These are phyloP conservation scores for Planococcus citri DNA, from an alignment of 1,140 invertebrate species.

Conservation along the genomic window DNA sequence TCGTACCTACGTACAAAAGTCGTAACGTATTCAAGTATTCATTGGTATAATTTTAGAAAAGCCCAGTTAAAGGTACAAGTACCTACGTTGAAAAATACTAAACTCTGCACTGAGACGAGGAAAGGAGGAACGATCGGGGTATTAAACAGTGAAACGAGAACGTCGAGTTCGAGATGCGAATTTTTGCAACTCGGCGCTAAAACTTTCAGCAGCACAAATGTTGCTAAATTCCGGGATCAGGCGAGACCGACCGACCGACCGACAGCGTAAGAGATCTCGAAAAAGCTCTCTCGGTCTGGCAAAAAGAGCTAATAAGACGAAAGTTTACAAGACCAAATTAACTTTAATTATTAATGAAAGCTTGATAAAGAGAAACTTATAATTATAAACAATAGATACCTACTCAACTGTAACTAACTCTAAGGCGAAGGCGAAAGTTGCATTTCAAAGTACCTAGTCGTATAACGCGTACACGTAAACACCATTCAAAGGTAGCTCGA, in stretches of 20 bases:
- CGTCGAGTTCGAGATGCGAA: not conserved
- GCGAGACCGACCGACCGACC: too few relatives aligned
- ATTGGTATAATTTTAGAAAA: too few relatives aligned
- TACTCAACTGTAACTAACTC: conserved; percentile 2
- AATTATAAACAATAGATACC: conserved; percentile 1
- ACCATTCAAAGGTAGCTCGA: not conserved
- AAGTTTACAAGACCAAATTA: conserved; percentile 1
- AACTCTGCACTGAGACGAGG: not conserved
- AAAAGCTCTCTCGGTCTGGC: not conserved
- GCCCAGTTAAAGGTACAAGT: too few relatives aligned
- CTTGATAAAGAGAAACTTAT: not conserved
- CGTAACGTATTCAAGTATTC: too few relatives aligned
- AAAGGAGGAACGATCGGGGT: too few relatives aligned
- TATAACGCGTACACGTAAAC: not conserved
- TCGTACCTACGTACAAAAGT: too few relatives aligned
- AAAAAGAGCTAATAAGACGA: not conserved
- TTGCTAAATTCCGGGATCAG: conserved; percentile 1
- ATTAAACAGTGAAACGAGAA: not conserved
- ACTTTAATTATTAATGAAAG: not conserved
- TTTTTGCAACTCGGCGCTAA: not conserved
- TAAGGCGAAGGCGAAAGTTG: not conserved
- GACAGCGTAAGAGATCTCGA: not conserved
- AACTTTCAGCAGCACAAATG: not conserved
- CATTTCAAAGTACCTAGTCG: not conserved
- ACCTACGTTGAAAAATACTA: too few relatives aligned